Evolutionary conservation across 2,888 invertebrate species (phyloP).

Genomic region (Ethmia dodecea): DNA sequence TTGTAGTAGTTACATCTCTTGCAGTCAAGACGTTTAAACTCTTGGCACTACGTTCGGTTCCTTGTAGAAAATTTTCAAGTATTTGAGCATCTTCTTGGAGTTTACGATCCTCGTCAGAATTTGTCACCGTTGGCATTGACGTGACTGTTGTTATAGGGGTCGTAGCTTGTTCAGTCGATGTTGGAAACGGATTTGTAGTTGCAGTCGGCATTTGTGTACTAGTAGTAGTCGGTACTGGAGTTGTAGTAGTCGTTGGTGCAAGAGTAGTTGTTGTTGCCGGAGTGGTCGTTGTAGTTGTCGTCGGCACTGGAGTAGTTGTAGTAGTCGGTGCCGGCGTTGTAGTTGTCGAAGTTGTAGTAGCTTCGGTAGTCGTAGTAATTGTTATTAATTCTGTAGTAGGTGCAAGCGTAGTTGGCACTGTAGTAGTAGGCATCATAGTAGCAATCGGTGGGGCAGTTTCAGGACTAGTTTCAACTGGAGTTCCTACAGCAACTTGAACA

Average conservation of each 20-base stretch:
- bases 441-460: constrained; percentile 7
- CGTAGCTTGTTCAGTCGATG: constrained; percentile 18
- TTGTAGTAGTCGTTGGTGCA: constrained; percentile 25
- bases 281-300: constrained; percentile 26
- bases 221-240: constrained; percentile 21
- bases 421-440: constrained; percentile 22
- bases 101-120: constrained; percentile 41
- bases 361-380: constrained; percentile 21
- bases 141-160: constrained; percentile 23
- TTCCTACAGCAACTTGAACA: constrained; percentile 21
- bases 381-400: constrained; percentile 31
- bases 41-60: constrained; percentile 59
- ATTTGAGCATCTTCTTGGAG: constrained; percentile 48
- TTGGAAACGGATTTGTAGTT: constrained; percentile 19
- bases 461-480: constrained; percentile 8
- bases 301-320: constrained; percentile 14
- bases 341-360: constrained; percentile 18
- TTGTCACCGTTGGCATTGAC: constrained; percentile 30
- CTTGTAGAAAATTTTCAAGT: constrained; percentile 40
- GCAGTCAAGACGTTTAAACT: constrained; percentile 43
- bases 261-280: constrained; percentile 25
- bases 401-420: constrained; percentile 18
- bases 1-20: constrained; percentile 28
- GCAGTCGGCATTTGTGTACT: constrained; percentile 19
- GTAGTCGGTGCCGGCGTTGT: constrained; percentile 18